These are phyloP conservation scores for Myrmophylax atrothorax DNA, from an alignment of 2,113 vertebrate genomes.

Conservation along the genomic window DNA sequence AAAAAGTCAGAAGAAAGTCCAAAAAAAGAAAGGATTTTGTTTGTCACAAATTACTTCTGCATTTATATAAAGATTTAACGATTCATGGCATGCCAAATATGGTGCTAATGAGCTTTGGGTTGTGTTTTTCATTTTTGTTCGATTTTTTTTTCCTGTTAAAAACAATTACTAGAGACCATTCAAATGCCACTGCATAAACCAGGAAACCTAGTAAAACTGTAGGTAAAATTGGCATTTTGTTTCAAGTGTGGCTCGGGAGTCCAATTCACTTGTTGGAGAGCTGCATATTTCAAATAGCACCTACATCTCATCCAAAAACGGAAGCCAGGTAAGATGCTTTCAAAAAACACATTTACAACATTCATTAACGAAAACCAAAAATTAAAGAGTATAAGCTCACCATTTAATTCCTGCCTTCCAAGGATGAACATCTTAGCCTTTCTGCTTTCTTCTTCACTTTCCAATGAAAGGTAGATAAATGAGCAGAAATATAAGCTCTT, in stretches of 20 bases:
- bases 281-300: not conserved
- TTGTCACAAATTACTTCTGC: constrained; percentile 56
- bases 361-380: constrained; percentile 4
- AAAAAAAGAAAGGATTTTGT: not conserved
- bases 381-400: not conserved
- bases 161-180: constrained; percentile 49
- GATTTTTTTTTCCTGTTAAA: constrained; percentile 5
- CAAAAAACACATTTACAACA: not conserved
- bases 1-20: not conserved
- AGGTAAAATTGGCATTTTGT: constrained; percentile 60
- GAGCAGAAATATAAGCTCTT: constrained; percentile 38
- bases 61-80: constrained; percentile 58
- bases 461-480: not conserved
- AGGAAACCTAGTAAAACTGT: constrained; percentile 61
- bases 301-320: not conserved
- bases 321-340: not conserved
- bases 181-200: constrained; percentile 45
- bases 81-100: constrained; percentile 32
- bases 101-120: constrained; percentile 48
- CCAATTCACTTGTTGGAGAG: constrained; percentile 1
- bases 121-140: constrained; percentile 50
- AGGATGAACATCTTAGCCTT: not conserved
- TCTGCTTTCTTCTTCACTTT: not conserved
- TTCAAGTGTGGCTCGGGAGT: constrained; percentile 11
- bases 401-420: not conserved